These are phyloP conservation scores for Probaryconus sp. DNA, from an alignment of 1,140 invertebrate species.

Conservation along the genomic window DNA sequence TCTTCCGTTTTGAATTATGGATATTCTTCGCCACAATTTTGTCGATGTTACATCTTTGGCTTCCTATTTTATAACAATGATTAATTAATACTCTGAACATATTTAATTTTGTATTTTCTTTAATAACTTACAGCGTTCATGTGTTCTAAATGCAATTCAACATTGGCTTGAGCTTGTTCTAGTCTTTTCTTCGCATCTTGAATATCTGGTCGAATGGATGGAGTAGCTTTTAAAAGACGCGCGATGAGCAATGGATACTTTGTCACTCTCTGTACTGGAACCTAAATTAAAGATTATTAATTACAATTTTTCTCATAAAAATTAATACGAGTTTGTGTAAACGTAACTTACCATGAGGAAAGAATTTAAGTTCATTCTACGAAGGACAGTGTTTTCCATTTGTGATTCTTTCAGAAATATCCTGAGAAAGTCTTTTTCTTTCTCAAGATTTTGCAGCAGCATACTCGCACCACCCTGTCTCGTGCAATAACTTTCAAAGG, in stretches of 20 bases:
- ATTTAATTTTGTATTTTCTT: neutral
- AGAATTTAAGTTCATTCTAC: constrained; percentile 97
- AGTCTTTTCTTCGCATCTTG: constrained; percentile 88
- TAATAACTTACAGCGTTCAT: constrained; percentile 87
- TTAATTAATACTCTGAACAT: constrained; percentile 7
- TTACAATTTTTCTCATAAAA: no score
- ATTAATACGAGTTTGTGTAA: neutral
- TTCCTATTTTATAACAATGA: constrained; percentile 78
- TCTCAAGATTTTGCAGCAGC: constrained; percentile 93
- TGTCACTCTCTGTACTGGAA: constrained; percentile 92
- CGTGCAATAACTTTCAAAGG: constrained; percentile 96
- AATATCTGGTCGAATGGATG: constrained; percentile 79
- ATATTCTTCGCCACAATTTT: constrained; percentile 93
- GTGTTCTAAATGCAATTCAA: constrained; percentile 94
- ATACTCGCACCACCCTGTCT: constrained; percentile 93
- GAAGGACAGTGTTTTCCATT: constrained; percentile 95
- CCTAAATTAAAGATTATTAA: constrained; percentile 76
- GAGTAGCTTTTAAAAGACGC: constrained; percentile 94
- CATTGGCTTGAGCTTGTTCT: constrained; percentile 91
- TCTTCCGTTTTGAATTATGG: constrained; percentile 85
- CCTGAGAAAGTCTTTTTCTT: constrained; percentile 95
- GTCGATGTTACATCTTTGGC: constrained; percentile 91
- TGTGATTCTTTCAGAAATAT: constrained; percentile 97
- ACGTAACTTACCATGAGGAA: constrained; percentile 91
- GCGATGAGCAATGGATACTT: constrained; percentile 96